Evolutionary conservation across 2,888 invertebrate genomes (phyloP).

Genomic region (Pilophorus perplexus): DNA sequence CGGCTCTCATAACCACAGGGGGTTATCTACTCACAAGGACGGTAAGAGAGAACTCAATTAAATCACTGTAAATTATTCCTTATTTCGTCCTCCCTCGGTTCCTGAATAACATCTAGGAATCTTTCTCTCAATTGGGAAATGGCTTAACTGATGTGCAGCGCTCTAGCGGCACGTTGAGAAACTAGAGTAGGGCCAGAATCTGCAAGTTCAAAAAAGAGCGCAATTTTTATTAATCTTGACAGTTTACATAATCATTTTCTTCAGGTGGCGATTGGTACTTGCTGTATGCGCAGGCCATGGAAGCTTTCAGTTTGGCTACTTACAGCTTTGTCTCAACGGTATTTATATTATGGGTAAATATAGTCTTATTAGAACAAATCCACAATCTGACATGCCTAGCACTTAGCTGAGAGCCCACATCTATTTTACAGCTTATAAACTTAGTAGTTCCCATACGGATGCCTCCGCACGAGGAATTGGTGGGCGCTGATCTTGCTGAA

Average conservation of each 20-base stretch:
- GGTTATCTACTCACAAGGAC: too few species aligned
- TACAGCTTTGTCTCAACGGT: constrained; percentile 77
- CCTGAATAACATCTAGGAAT: too few species aligned
- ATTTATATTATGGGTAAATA: constrained; percentile 66
- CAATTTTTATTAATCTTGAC: too few species aligned
- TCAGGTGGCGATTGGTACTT: constrained; percentile 84
- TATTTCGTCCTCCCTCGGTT: too few species aligned
- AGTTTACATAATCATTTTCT: constrained; percentile 1
- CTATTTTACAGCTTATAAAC: constrained; percentile 60
- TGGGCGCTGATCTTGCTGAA: constrained; percentile 87
- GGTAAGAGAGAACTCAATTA: too few species aligned
- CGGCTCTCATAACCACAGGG: too few species aligned
- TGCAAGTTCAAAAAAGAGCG: too few species aligned
- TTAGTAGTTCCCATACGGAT: constrained; percentile 78
- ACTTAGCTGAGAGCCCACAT: background rate
- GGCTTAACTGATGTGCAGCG: too few species aligned
- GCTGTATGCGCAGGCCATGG: constrained; percentile 75
- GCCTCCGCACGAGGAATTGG: constrained; percentile 77
- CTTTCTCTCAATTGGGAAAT: too few species aligned
- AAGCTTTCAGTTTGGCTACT: constrained; percentile 64
- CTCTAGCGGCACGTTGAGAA: too few species aligned
- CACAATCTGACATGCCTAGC: background rate
- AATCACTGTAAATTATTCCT: too few species aligned
- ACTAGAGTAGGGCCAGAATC: too few species aligned
- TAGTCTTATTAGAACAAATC: background rate